Conservation (phyloP, 2,797 vertebrate species). For the Halcyon badia region DNA sequence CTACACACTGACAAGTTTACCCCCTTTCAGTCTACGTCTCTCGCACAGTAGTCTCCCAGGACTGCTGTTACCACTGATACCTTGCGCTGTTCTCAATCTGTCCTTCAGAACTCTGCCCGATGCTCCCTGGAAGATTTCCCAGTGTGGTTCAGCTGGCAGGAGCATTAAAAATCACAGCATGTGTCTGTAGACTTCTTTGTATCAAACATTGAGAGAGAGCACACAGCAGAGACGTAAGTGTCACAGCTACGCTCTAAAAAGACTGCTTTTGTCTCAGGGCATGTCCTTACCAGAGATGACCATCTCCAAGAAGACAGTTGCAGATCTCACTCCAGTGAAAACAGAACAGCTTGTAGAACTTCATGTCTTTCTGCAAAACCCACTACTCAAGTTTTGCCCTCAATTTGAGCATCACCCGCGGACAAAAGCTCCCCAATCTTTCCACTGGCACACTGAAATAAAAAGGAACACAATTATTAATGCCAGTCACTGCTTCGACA, state of each 20-base stretch:
- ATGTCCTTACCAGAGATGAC: neutral
- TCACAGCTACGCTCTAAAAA: neutral
- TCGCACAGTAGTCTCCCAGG: neutral
- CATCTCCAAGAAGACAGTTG: neutral
- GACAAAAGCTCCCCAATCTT: neutral
- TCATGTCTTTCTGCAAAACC: neutral
- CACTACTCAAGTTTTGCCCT: neutral
- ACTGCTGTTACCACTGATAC: neutral
- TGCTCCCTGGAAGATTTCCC: slow-evolving; percentile 43
- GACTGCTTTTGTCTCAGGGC: neutral
- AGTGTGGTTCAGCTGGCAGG: slow-evolving; percentile 26
- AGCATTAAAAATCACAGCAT: slow-evolving; percentile 39
- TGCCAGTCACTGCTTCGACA: neutral
- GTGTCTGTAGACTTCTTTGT: neutral
- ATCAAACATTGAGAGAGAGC: neutral
- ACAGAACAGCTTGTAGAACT: neutral
- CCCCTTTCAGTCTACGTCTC: neutral
- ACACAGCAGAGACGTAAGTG: neutral
- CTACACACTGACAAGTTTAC: neutral
- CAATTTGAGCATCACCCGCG: neutral
- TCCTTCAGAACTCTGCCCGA: neutral
- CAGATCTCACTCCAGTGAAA: neutral
- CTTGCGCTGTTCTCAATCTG: neutral
- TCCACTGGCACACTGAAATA: neutral
- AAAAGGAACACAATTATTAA: neutral